phyloP scores from a whole-genome alignment of 2,113 vertebrate species.

The Condylura cristata region DNA sequence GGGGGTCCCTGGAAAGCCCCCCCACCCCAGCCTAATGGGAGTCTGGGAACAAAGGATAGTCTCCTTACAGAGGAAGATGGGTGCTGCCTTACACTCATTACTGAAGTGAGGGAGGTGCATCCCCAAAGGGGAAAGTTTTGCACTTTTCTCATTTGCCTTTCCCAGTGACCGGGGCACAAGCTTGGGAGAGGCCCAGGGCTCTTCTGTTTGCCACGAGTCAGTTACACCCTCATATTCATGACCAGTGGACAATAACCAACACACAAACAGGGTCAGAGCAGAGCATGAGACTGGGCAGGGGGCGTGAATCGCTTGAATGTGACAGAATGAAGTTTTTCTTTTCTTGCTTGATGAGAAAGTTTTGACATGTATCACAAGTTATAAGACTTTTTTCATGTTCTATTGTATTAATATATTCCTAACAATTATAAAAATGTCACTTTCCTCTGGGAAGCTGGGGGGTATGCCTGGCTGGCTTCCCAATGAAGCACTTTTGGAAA shows the following conservation, averaged over 20 bases:
- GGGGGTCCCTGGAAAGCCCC: neutral
- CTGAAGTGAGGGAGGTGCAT: neutral
- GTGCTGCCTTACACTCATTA: neutral
- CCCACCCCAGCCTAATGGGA: neutral
- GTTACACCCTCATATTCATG: neutral
- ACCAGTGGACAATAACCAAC: neutral
- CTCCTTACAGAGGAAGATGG: neutral
- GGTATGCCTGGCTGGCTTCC: neutral
- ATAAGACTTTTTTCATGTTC: neutral
- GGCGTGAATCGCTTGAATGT: neutral
- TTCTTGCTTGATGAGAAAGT: slow-evolving; percentile 25
- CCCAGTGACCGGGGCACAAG: neutral
- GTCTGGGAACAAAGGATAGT: neutral
- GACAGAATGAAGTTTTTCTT: neutral
- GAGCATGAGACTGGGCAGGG: neutral
- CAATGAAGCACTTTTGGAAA: slow-evolving; percentile 26
- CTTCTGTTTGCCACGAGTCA: neutral
- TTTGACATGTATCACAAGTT: neutral
- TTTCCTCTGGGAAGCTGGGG: neutral
- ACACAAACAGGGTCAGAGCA: neutral
- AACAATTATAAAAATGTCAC: neutral
- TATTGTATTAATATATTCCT: neutral
- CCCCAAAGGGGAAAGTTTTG: neutral
- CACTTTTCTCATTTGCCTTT: neutral
- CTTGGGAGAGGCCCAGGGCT: neutral